Evolutionary conservation across 2,113 vertebrate species (phyloP).

Genomic region (Aptenodytes patagonicus): DNA sequence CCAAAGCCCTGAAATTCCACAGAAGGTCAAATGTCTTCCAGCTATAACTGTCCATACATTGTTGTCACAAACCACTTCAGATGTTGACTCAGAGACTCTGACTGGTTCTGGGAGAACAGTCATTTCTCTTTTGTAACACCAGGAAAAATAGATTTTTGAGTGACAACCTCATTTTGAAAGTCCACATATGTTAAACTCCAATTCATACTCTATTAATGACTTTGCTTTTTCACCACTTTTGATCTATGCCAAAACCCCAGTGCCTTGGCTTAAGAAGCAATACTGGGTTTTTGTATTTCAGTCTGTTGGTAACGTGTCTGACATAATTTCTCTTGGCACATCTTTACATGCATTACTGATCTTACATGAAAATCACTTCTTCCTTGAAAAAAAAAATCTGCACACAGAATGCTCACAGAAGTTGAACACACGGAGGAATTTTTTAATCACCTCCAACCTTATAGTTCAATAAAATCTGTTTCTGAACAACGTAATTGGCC

Average conservation of each 20-base stretch:
- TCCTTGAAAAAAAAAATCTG: background rate
- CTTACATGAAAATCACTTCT: slow-evolving; percentile 29
- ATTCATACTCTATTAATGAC: background rate
- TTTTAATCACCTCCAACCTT: slow-evolving; percentile 44
- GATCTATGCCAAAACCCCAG: background rate
- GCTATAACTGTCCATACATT: background rate
- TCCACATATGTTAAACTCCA: background rate
- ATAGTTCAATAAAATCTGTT: slow-evolving; percentile 3
- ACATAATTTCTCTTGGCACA: background rate
- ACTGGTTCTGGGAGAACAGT: background rate
- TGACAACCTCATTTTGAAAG: background rate
- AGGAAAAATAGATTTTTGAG: background rate
- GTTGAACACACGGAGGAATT: slow-evolving; percentile 47
- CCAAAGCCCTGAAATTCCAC: background rate
- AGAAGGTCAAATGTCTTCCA: background rate
- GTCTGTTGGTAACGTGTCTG: slow-evolving; percentile 3
- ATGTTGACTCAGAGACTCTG: background rate
- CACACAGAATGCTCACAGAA: background rate
- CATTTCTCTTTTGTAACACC: background rate
- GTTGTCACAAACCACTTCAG: background rate
- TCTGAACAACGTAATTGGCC: background rate
- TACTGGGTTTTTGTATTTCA: background rate
- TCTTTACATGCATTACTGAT: background rate
- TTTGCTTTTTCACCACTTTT: slow-evolving; percentile 20
- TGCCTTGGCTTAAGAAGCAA: background rate